These are phyloP conservation scores for Notoglanidium macrostoma DNA, from an alignment of 2,797 vertebrate genomes.

Conservation along the genomic window DNA sequence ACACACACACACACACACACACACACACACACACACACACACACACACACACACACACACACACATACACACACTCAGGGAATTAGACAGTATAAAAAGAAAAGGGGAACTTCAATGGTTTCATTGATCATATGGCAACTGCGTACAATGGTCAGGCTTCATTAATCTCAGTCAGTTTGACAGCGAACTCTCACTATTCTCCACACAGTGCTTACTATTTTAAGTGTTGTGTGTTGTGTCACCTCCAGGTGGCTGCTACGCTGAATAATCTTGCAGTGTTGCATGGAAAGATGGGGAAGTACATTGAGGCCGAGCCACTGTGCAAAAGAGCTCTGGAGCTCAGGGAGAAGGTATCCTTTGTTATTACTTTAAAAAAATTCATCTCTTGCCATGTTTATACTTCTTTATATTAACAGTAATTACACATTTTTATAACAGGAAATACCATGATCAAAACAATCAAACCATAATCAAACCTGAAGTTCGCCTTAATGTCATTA, in stretches of 20 bases:
- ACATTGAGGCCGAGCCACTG: conserved; percentile 83
- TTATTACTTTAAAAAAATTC: not conserved
- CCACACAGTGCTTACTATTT: not conserved
- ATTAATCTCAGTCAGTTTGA: not conserved
- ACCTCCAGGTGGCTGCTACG: conserved; percentile 81
- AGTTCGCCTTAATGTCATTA: not conserved
- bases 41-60: not conserved
- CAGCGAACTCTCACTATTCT: not conserved
- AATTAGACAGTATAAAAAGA: not conserved
- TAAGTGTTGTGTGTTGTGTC: not conserved
- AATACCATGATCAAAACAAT: not conserved
- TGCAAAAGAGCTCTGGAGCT: conserved; percentile 87
- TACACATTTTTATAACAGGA: not conserved
- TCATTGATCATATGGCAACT: not conserved
- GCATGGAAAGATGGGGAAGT: conserved; percentile 85
- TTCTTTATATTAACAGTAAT: not conserved
- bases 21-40: not conserved
- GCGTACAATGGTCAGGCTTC: not conserved
- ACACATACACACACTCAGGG: not conserved
- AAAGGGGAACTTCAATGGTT: not conserved
- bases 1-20: too few relatives aligned
- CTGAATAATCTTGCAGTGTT: conserved; percentile 86
- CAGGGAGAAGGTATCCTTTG: conserved; percentile 78
- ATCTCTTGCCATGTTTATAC: not conserved
- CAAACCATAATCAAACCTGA: not conserved